These are phyloP conservation scores for Torymus tubicola DNA, from an alignment of 2,888 invertebrate genomes.

Conservation along the genomic window DNA sequence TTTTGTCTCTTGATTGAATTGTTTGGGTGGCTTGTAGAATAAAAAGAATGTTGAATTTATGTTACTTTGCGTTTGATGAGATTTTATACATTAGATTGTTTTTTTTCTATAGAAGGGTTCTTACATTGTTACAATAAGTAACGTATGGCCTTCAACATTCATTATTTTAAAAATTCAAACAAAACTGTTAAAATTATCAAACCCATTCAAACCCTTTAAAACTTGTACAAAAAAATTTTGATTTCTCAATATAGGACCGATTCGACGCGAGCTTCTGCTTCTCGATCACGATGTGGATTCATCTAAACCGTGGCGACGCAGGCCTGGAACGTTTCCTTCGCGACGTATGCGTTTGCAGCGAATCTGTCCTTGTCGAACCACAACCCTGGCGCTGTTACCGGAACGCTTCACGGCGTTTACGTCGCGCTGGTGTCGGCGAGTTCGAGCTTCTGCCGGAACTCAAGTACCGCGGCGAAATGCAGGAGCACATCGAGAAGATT, in stretches of 20 bases:
- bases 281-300: slow-evolving; percentile 94
- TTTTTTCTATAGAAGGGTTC: too few relatives aligned
- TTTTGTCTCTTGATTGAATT: too few relatives aligned
- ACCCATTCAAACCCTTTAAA: too few relatives aligned
- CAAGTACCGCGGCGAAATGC: slow-evolving; percentile 81
- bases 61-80: too few relatives aligned
- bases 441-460: slow-evolving; percentile 82
- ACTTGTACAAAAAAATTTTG: not conserved
- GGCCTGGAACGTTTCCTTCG: slow-evolving; percentile 82
- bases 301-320: slow-evolving; percentile 88
- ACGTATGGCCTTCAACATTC: too few relatives aligned
- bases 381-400: slow-evolving; percentile 92
- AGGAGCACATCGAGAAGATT: slow-evolving; percentile 80
- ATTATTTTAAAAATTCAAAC: too few relatives aligned
- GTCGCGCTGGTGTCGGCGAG: slow-evolving; percentile 79
- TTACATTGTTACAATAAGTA: too few relatives aligned
- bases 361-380: slow-evolving; percentile 85
- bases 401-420: slow-evolving; percentile 85
- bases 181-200: too few relatives aligned
- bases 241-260: slow-evolving; percentile 63
- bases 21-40: too few relatives aligned
- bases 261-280: slow-evolving; percentile 88
- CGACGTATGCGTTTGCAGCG: slow-evolving; percentile 78
- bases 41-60: too few relatives aligned
- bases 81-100: too few relatives aligned